phyloP scores from a whole-genome alignment of 2,113 vertebrate genomes.

The Willisornis vidua region DNA sequence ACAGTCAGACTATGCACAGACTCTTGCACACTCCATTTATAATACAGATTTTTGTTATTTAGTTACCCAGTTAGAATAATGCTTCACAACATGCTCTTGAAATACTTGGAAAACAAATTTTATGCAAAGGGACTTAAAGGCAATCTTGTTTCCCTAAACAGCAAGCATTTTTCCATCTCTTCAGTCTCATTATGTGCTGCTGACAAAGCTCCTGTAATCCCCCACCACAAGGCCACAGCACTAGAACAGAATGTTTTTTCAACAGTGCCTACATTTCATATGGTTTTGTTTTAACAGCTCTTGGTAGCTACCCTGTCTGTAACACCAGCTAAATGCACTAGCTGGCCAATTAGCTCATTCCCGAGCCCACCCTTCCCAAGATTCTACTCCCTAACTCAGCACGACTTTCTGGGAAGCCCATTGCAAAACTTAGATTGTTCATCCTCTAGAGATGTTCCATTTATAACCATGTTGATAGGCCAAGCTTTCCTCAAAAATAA shows the following conservation, averaged over 20 bases:
- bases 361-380: background rate
- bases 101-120: background rate
- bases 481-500: background rate
- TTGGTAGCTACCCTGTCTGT: background rate
- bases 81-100: background rate
- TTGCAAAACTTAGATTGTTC: background rate
- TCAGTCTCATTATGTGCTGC: background rate
- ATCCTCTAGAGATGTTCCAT: background rate
- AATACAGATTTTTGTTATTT: background rate
- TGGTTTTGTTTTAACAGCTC: background rate
- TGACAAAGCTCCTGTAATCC: slow-evolving; percentile 5
- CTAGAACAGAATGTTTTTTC: slow-evolving; percentile 13
- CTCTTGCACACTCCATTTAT: background rate
- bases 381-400: background rate
- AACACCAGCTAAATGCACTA: background rate
- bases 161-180: background rate
- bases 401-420: background rate
- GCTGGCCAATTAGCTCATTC: background rate
- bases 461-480: background rate
- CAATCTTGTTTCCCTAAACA: background rate
- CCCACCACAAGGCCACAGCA: background rate
- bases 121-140: background rate
- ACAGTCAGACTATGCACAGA: background rate
- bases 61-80: background rate
- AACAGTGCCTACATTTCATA: slow-evolving; percentile 24